Evolutionary conservation across 1,140 invertebrate genomes (phyloP).

Genomic region (Brachionus angularis): DNA sequence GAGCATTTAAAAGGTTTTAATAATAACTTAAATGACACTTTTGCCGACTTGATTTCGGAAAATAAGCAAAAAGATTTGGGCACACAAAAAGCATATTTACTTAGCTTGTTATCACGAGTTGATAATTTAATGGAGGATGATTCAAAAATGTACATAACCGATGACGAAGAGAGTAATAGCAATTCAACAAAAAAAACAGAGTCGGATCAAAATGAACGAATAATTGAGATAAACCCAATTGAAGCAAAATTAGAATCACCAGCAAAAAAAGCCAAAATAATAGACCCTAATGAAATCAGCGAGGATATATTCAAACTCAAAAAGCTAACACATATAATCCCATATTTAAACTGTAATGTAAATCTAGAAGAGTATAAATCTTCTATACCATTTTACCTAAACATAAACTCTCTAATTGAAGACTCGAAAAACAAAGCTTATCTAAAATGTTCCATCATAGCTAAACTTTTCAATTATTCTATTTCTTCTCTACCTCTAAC

Average conservation of each 20-base stretch:
- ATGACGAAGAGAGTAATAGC: neutral
- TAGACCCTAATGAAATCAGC: neutral
- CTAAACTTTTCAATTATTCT: conserved; percentile 17
- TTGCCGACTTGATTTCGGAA: neutral
- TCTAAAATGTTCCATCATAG: neutral
- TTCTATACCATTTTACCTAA: neutral
- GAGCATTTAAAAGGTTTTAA: neutral
- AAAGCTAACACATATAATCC: neutral
- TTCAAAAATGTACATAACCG: neutral
- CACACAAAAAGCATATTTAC: neutral
- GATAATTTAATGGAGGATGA: conserved; percentile 1
- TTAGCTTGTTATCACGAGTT: conserved; percentile 1
- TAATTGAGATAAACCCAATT: neutral
- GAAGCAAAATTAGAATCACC: neutral
- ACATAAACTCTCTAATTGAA: neutral
- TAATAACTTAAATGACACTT: neutral
- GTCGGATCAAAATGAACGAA: neutral
- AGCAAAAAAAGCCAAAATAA: neutral
- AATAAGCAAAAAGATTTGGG: neutral
- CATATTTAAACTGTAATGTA: neutral
- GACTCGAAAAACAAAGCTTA: neutral
- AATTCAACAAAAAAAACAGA: neutral
- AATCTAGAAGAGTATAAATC: neutral
- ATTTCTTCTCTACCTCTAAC: neutral
- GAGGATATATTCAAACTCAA: conserved; percentile 12